Percentiles rank a stretch among this genome's conserved stretches.
Evolutionary conservation across 2,797 vertebrate species (phyloP).

Genomic region (Semaprochilodus insignis): DNA sequence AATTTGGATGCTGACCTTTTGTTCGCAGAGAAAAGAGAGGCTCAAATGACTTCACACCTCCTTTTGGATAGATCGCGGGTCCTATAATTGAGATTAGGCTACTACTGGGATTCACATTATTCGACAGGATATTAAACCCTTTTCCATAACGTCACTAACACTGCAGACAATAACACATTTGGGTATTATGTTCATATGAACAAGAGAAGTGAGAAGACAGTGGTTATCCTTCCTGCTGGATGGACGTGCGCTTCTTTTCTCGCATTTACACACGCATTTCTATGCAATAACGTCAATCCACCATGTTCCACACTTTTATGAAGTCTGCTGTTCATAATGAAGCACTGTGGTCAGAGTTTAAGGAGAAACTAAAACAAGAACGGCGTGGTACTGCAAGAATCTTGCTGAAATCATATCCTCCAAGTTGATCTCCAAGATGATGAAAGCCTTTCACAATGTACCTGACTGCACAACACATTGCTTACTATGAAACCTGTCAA

Average conservation of each 20-base stretch:
- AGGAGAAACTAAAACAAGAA: neutral
- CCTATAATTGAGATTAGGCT: constrained; percentile 24
- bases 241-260: constrained; percentile 37
- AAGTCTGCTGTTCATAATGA: constrained; percentile 24
- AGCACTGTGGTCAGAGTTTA: neutral
- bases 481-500: constrained; percentile 14
- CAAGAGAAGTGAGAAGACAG: too few species aligned
- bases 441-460: neutral
- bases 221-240: too few species aligned
- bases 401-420: neutral
- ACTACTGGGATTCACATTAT: constrained; percentile 41
- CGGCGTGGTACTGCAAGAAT: neutral
- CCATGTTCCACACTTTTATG: constrained; percentile 19
- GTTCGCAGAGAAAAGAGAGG: constrained; percentile 48
- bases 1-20: constrained; percentile 67
- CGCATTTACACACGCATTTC: constrained; percentile 23
- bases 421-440: neutral
- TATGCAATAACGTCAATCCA: neutral
- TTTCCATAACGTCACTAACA: constrained; percentile 29
- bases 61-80: constrained; percentile 49
- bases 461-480: neutral
- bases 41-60: constrained; percentile 52
- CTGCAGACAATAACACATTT: constrained; percentile 45
- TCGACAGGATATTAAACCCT: constrained; percentile 45
- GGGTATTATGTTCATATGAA: constrained; percentile 20